These are phyloP conservation scores for Seira sanloemensis DNA, from an alignment of 2,888 invertebrate species.

Conservation along the genomic window DNA sequence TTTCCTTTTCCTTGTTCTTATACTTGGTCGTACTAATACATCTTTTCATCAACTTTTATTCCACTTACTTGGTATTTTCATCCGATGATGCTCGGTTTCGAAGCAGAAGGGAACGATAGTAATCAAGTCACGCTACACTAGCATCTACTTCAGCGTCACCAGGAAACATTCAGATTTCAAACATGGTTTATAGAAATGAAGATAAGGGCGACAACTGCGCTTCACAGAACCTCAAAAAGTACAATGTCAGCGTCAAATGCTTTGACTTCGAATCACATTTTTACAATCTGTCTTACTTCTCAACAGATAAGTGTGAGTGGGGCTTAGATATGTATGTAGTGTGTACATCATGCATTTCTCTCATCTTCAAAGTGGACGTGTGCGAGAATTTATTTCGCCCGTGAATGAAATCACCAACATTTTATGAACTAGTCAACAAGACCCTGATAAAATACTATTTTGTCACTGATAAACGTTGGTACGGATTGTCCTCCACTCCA, in stretches of 20 bases:
- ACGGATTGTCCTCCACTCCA: neutral
- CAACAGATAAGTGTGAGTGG: neutral
- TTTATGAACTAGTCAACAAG: neutral
- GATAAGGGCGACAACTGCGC: neutral
- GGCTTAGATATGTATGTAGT: neutral
- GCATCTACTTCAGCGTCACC: neutral
- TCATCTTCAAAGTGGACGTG: no score
- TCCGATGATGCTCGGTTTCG: neutral
- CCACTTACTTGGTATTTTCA: neutral
- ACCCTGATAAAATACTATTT: neutral
- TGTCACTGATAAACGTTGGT: neutral
- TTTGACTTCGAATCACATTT: slow-evolving; percentile 60
- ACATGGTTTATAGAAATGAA: no score
- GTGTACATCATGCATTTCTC: no score
- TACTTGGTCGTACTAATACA: slow-evolving; percentile 32
- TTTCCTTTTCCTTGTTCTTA: slow-evolving; percentile 53
- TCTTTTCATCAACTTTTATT: slow-evolving; percentile 52
- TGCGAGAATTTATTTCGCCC: no score
- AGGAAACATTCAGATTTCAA: neutral
- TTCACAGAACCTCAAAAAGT: slow-evolving; percentile 19
- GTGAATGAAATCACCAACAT: neutral
- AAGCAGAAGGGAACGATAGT: neutral
- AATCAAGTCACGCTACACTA: slow-evolving; percentile 4
- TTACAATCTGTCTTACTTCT: slow-evolving; percentile 38
- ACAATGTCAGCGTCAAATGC: slow-evolving; percentile 56